Conservation (phyloP, 2,888 invertebrate genomes). For the Hypercompe scribonia region DNA sequence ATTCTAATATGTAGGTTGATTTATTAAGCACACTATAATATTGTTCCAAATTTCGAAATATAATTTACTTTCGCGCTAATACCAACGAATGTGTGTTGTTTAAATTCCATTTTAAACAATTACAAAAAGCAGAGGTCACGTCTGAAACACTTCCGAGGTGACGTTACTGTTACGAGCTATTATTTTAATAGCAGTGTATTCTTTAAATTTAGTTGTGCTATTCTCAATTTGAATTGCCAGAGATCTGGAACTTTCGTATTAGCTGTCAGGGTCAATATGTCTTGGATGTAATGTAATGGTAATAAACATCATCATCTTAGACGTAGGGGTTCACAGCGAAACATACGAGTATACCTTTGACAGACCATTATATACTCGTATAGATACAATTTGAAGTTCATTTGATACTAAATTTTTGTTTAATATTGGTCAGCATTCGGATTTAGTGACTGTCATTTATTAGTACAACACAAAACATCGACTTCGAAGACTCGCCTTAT, state of each 20-base stretch:
- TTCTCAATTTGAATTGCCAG: background rate
- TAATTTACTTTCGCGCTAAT: constrained; percentile 7
- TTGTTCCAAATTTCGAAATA: constrained; percentile 26
- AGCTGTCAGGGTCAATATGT: background rate
- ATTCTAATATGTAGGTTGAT: constrained; percentile 15
- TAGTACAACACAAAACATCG: constrained; percentile 55
- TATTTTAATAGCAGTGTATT: background rate
- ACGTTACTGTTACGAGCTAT: constrained; percentile 1
- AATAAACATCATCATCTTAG: background rate
- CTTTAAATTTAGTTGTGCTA: background rate
- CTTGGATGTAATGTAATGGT: background rate
- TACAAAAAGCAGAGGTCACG: constrained; percentile 4
- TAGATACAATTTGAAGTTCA: background rate
- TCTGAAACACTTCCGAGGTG: background rate
- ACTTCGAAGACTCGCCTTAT: constrained; percentile 65
- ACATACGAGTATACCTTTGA: background rate
- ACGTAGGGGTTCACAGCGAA: background rate
- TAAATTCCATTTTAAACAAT: constrained; percentile 6
- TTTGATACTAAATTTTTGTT: constrained; percentile 5
- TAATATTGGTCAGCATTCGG: constrained; percentile 8
- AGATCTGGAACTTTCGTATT: background rate
- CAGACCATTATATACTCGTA: background rate
- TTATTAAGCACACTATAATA: constrained; percentile 24
- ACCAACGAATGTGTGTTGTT: constrained; percentile 6
- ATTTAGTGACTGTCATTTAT: constrained; percentile 50